Conservation (phyloP, 2,113 vertebrate genomes). For the Pundamilia nyererei region DNA sequence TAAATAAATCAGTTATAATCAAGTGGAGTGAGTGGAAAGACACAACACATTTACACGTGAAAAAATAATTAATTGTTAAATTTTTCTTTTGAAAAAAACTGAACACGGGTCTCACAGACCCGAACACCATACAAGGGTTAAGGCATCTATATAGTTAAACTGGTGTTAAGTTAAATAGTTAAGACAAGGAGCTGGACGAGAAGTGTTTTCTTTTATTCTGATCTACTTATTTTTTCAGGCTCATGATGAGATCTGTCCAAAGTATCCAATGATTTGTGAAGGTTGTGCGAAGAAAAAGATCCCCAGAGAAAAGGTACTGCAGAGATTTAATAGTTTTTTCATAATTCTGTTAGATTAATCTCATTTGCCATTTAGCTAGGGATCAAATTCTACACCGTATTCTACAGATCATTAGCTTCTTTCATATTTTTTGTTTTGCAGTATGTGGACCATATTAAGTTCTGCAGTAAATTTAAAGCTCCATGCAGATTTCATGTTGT, state of each 20-base stretch:
- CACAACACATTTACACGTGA: too few relatives aligned
- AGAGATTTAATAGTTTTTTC: background rate
- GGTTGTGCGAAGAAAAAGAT: slow-evolving; percentile 90
- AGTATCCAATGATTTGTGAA: slow-evolving; percentile 88
- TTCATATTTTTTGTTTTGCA: slow-evolving; percentile 59
- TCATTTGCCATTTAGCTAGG: slow-evolving; percentile 31
- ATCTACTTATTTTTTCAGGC: slow-evolving; percentile 66
- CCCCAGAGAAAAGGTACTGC: slow-evolving; percentile 82
- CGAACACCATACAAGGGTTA: too few relatives aligned
- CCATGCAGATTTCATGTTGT: slow-evolving; percentile 86
- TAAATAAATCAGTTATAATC: too few relatives aligned
- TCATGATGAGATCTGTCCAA: slow-evolving; percentile 88
- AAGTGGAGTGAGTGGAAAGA: too few relatives aligned
- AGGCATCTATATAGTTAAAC: background rate
- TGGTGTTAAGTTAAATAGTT: background rate
- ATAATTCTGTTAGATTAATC: slow-evolving; percentile 4
- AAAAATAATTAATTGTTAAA: too few relatives aligned
- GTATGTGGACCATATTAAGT: slow-evolving; percentile 91
- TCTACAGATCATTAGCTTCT: slow-evolving; percentile 42
- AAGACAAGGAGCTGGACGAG: background rate
- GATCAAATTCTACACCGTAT: slow-evolving; percentile 2
- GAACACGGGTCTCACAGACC: too few relatives aligned
- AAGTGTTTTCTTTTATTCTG: background rate
- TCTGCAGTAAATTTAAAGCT: slow-evolving; percentile 82
- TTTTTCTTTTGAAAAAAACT: too few relatives aligned